A percentile compares a stretch with the other conserved stretches of the same genome.
Evolutionary conservation across 1,140 invertebrate genomes (phyloP).

Genomic region (Pentalonia nigronervosa): DNA sequence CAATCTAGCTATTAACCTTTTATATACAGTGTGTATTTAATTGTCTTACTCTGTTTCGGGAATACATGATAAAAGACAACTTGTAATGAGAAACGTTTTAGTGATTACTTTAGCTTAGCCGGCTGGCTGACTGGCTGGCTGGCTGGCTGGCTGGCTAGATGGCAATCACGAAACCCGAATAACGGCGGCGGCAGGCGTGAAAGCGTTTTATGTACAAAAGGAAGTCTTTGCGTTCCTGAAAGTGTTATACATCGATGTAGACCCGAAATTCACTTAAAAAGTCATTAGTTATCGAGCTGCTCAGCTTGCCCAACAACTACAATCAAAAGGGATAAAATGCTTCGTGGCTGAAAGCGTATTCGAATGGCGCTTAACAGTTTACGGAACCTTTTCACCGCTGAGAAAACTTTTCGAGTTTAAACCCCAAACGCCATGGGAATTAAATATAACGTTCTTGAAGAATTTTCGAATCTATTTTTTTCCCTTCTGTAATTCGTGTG

Average conservation of each 20-base stretch:
- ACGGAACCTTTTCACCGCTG: conserved; percentile 28
- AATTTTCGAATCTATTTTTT: neutral
- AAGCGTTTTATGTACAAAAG: conserved; percentile 47
- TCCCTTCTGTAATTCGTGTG: neutral
- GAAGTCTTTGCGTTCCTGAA: conserved; percentile 34
- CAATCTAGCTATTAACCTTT: neutral
- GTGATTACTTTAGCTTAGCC: conserved; percentile 24
- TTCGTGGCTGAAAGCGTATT: conserved; percentile 22
- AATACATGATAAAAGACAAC: conserved; percentile 25
- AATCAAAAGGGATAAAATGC: conserved; percentile 50
- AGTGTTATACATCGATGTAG: conserved; percentile 26
- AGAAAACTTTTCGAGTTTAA: conserved; percentile 36
- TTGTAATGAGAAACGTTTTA: conserved; percentile 43
- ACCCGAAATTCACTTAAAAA: conserved; percentile 55
- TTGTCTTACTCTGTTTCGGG: neutral
- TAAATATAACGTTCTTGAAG: conserved; percentile 24
- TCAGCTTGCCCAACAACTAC: conserved; percentile 36
- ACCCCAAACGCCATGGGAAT: conserved; percentile 19
- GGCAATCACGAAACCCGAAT: neutral
- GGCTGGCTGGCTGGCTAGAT: neutral
- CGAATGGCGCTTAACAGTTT: conserved; percentile 44
- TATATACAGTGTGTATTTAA: neutral
- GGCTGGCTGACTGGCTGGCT: neutral
- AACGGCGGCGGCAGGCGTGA: conserved; percentile 33
- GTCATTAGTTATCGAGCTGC: conserved; percentile 53